A percentile compares a stretch with the other conserved stretches of the same genome.
These are phyloP conservation scores for Schrankia costaestrigalis DNA, from an alignment of 2,888 invertebrate genomes.

Conservation along the genomic window DNA sequence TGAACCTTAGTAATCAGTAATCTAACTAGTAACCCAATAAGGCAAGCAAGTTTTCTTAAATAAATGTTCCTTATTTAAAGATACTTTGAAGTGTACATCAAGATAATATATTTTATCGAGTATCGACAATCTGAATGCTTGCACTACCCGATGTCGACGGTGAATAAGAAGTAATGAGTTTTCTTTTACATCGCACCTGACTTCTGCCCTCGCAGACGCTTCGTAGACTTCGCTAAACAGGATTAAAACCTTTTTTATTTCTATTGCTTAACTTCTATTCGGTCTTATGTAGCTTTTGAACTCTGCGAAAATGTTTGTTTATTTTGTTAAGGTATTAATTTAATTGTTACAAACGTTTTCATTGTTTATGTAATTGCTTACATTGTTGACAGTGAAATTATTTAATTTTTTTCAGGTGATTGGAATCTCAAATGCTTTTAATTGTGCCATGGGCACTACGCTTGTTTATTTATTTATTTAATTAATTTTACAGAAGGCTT, in stretches of 20 bases:
- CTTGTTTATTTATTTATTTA: too few species aligned
- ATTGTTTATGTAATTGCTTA: too few species aligned
- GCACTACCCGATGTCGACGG: slow-evolving; percentile 46
- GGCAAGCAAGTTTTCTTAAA: too few species aligned
- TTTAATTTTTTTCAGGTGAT: too few species aligned
- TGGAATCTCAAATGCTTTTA: too few species aligned
- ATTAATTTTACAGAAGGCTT: too few species aligned
- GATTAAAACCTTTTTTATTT: slow-evolving; percentile 69
- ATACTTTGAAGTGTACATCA: not conserved
- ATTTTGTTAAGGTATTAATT: slow-evolving; percentile 1
- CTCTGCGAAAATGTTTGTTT: slow-evolving; percentile 10
- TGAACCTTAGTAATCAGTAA: too few species aligned
- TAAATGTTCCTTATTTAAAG: too few species aligned
- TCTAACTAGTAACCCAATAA: too few species aligned
- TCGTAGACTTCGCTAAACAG: slow-evolving; percentile 65
- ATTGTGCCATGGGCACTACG: too few species aligned
- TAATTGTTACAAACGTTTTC: not conserved
- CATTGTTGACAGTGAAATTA: too few species aligned
- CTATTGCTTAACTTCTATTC: slow-evolving; percentile 38
- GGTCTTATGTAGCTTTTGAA: slow-evolving; percentile 16
- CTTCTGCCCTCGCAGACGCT: slow-evolving; percentile 59
- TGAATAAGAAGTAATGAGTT: slow-evolving; percentile 78
- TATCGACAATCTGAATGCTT: slow-evolving; percentile 42
- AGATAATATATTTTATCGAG: slow-evolving; percentile 23
- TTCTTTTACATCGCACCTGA: slow-evolving; percentile 74